These are phyloP conservation scores for Lochmaea capreae DNA, from an alignment of 2,888 invertebrate genomes.

Conservation along the genomic window DNA sequence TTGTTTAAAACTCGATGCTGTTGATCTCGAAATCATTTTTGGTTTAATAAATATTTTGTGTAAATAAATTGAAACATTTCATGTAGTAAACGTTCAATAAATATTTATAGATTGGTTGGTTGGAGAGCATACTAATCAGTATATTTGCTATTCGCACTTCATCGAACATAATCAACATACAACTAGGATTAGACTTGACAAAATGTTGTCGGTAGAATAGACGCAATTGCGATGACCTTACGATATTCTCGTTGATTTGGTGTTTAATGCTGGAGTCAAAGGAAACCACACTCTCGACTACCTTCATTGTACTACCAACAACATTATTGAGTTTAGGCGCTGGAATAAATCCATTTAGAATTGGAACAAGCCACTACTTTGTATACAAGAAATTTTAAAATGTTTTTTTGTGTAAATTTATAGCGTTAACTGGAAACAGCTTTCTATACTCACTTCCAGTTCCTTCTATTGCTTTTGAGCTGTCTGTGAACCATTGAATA, in stretches of 20 bases:
- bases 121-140: no score
- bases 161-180: background rate
- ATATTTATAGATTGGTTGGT: no score
- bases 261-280: constrained; percentile 2
- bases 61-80: no score
- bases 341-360: background rate
- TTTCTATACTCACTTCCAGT: no score
- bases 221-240: constrained; percentile 2
- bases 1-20: background rate
- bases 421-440: no score
- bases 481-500: no score
- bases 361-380: no score
- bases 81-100: background rate
- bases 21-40: background rate
- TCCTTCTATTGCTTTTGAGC: no score
- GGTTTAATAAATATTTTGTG: no score
- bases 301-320: background rate
- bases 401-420: no score
- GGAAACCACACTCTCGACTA: background rate
- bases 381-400: no score
- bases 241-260: background rate
- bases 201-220: constrained; percentile 4
- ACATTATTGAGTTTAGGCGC: background rate
- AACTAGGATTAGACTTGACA: background rate
- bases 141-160: background rate